phyloP scores from a whole-genome alignment of 2,113 vertebrate species.

The Oryzias woworae region DNA sequence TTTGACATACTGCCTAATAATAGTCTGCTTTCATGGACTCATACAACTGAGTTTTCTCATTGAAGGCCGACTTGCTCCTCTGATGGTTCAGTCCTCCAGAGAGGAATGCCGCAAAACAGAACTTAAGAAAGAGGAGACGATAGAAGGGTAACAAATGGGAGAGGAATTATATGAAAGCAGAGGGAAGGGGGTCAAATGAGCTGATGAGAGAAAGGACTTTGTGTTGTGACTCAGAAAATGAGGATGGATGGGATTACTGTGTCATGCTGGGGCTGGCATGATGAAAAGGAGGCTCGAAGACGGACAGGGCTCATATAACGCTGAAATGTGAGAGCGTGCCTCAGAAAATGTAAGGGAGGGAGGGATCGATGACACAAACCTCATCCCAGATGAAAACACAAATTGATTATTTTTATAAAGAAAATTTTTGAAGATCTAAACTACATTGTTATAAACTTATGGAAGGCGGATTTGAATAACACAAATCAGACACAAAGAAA shows the following conservation, averaged over 20 bases:
- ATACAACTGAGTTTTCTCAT: conserved; percentile 22
- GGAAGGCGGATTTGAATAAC: no score
- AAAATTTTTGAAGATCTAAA: background rate
- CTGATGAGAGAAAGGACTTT: conserved; percentile 39
- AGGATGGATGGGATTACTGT: conserved; percentile 44
- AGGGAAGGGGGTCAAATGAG: conserved; percentile 28
- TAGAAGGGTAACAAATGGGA: conserved; percentile 25
- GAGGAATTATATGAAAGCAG: conserved; percentile 28
- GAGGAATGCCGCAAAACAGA: conserved; percentile 32
- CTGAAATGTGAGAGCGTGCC: background rate
- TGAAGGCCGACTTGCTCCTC: conserved; percentile 21
- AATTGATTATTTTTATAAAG: background rate
- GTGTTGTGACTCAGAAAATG: conserved; percentile 22
- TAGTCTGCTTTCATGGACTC: conserved; percentile 21
- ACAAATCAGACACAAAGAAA: no score
- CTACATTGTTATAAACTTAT: background rate
- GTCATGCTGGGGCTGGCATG: conserved; percentile 25
- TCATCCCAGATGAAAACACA: background rate
- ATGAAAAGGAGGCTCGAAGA: conserved; percentile 22
- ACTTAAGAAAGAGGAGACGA: conserved; percentile 20
- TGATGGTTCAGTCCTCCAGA: conserved; percentile 21
- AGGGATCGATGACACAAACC: background rate
- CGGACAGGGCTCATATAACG: conserved; percentile 14
- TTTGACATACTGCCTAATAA: conserved; percentile 12
- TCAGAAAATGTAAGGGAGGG: background rate